Base-by-base conservation (phyloP, 2,797 vertebrate genomes). In the Chelonia mydas region DNA sequence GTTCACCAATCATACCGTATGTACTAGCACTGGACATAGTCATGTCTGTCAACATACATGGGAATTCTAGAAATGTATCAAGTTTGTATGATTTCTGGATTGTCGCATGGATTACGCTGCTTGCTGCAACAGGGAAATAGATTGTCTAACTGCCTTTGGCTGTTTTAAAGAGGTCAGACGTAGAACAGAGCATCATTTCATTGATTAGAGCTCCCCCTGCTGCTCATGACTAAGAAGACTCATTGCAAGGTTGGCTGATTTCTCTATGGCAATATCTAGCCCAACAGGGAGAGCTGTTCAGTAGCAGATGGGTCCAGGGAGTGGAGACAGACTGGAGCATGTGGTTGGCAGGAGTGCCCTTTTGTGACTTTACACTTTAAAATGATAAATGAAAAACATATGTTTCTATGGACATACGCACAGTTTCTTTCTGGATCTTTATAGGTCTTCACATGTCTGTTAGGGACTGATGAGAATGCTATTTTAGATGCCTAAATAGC, bases 191-290 rank as follows among this genome's bases (percentile, higher is more conserved):
- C 1, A 50, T 45, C 8, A 80, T 92, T 84, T 83, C 59, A 83
- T 80, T 81, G 37, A 80, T 84, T n/a, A 83, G 93, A 94, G 90
- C 83, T 94, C 65, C 55, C 55, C 21, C n/a, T 94, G 37, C 84
- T 47, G 89, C 25, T 72, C 83, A 59, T 4, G 41, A 77, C 6
- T 82, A 68, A 47, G 11, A 77, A 86, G 37, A 1, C 41, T 47
- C 76, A 61, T 61, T 92, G 54, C 25, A 83, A 41, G n/a, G 31
- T 2, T 88, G 84, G 61, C 53, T 84, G 49, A 33, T 80, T 50
- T 57, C 59, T 93, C 78, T 9, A 11, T 50, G 57, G 68, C 33
- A 95, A 11, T n/a, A 53, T 17, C 47, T 47, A 53, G 28, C 31
- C 57, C 83, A 80, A 59, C 31, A 92, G 85, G 15, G 45, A 74